Percentiles rank a stretch among this genome's conserved stretches.
Conservation (phyloP, 2,888 invertebrate species). For the Megastigmus dorsalis region DNA sequence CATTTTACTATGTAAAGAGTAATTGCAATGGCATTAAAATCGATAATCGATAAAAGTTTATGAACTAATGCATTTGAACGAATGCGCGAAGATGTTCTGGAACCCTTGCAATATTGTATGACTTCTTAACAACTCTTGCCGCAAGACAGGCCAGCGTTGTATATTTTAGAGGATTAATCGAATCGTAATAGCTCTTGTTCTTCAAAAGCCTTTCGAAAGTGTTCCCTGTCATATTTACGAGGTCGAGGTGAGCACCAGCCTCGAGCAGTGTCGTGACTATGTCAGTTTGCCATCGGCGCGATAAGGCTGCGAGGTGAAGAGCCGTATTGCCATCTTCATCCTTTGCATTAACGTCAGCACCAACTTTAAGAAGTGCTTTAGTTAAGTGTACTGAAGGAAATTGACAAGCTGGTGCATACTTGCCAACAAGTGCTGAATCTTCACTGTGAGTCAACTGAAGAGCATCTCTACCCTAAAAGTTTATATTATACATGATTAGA, state of each 20-base stretch:
- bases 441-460: not conserved
- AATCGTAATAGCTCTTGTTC: not conserved
- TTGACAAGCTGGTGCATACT: not conserved
- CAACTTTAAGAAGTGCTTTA: slow-evolving; percentile 84
- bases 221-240: not conserved
- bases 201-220: not conserved
- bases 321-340: slow-evolving; percentile 92
- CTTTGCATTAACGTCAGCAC: slow-evolving; percentile 86
- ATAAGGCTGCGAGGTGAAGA: slow-evolving; percentile 87
- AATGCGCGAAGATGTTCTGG: not conserved
- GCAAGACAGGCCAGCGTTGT: not conserved
- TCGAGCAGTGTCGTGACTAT: not conserved
- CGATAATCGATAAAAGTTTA: too few species aligned
- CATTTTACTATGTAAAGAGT: too few species aligned
- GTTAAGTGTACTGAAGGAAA: not conserved
- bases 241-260: not conserved
- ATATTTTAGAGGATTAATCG: not conserved
- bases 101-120: not conserved
- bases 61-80: not conserved
- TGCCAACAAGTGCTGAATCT: not conserved
- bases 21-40: too few species aligned
- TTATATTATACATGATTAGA: too few species aligned
- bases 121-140: not conserved
- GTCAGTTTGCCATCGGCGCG: slow-evolving; percentile 77
- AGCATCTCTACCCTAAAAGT: not conserved